These are phyloP conservation scores for Antheraea pernyi DNA, from an alignment of 1,140 invertebrate genomes.

Conservation along the genomic window DNA sequence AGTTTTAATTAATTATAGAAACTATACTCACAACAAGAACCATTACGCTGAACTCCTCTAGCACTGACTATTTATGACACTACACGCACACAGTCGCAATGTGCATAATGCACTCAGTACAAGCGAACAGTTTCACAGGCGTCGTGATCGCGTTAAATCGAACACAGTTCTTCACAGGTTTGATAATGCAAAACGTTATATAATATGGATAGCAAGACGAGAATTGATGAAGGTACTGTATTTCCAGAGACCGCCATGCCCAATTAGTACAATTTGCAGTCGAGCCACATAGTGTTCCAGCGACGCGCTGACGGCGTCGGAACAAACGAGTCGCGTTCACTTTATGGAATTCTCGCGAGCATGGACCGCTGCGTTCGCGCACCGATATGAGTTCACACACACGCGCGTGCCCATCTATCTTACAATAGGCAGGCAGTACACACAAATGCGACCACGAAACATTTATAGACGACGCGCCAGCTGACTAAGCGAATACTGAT, in stretches of 20 bases:
- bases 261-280: constrained; percentile 77
- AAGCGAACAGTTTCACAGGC: constrained; percentile 50
- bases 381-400: constrained; percentile 53
- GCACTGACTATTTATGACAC: constrained; percentile 71
- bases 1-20: constrained; percentile 29
- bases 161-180: constrained; percentile 52
- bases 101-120: constrained; percentile 63
- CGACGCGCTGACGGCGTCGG: constrained; percentile 70
- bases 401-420: constrained; percentile 37
- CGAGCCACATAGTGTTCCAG: constrained; percentile 57
- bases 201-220: constrained; percentile 52
- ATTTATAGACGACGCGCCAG: constrained; percentile 49
- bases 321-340: constrained; percentile 71
- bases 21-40: constrained; percentile 62
- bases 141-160: constrained; percentile 45
- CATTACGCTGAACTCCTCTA: constrained; percentile 65
- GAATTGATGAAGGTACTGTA: constrained; percentile 62
- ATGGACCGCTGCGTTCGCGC: constrained; percentile 64
- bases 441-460: constrained; percentile 37
- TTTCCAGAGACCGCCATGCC: constrained; percentile 66
- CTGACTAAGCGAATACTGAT: constrained; percentile 37
- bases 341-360: constrained; percentile 60
- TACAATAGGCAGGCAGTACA: constrained; percentile 16
- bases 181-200: constrained; percentile 49
- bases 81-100: constrained; percentile 64